phyloP scores from a whole-genome alignment of 2,797 vertebrate genomes.

The Bovichtus diacanthus region DNA sequence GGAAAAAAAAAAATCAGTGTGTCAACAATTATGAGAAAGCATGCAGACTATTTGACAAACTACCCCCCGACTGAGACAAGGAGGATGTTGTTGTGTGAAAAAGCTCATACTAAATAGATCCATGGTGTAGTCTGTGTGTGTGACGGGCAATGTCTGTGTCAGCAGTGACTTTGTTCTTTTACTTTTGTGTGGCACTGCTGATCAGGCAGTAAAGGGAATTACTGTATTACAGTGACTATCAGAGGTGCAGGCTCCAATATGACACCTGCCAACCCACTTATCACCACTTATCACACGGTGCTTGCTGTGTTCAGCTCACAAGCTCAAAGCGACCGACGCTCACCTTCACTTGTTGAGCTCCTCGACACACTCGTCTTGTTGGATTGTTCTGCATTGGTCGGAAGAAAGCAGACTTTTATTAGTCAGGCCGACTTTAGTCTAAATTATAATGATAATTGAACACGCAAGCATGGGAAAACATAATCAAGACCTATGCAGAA shows the following conservation, averaged over 20 bases:
- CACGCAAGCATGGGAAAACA: slow-evolving; percentile 4
- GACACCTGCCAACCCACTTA: slow-evolving; percentile 29
- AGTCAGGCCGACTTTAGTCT: neutral
- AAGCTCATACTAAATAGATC: slow-evolving; percentile 14
- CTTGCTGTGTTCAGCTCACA: slow-evolving; percentile 10
- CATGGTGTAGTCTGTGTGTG: slow-evolving; percentile 4
- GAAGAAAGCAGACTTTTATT: slow-evolving; percentile 28
- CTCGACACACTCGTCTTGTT: slow-evolving; percentile 70
- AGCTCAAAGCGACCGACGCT: slow-evolving; percentile 26
- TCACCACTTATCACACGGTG: slow-evolving; percentile 8
- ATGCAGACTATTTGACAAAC: slow-evolving; percentile 18
- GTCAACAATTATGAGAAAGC: slow-evolving; percentile 39
- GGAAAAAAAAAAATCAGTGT: slow-evolving; percentile 53
- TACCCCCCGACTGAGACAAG: slow-evolving; percentile 17
- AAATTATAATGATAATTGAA: neutral
- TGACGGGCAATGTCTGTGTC: slow-evolving; percentile 57
- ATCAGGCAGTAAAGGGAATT: slow-evolving; percentile 66
- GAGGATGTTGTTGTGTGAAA: slow-evolving; percentile 29
- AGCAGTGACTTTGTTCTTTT: slow-evolving; percentile 62
- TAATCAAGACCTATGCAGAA: neutral
- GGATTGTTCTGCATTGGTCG: slow-evolving; percentile 73
- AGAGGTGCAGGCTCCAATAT: slow-evolving; percentile 34
- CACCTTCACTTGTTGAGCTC: slow-evolving; percentile 75
- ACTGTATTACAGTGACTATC: slow-evolving; percentile 40
- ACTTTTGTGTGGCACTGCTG: slow-evolving; percentile 71